Evolutionary conservation across 2,888 invertebrate genomes (phyloP), one percentile per base, ranked within the genome.

Genomic region (Malthinus flaveolus): DNA sequence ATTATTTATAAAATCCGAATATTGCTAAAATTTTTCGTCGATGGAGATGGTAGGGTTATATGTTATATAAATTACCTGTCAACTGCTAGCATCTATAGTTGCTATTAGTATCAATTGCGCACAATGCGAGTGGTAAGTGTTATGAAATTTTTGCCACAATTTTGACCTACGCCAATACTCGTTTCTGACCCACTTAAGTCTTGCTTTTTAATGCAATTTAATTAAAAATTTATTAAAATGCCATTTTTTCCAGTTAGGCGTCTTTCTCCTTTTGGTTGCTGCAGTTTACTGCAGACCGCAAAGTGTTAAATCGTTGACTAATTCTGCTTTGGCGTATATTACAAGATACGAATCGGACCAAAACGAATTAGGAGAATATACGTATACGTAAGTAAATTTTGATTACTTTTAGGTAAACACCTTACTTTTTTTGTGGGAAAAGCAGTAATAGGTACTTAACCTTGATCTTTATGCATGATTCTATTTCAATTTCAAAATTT

Each of bases 51-150:
- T 23, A 13, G 5, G 34, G 13, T 51, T 57, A 57, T 57, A 51
- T 51, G 13, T 51, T 57, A 57, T 57, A 51, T 51, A 39, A 32
- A 51, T 37, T 23, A 44, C 32, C 11, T 32, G 42, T 32, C 44
- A 39, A 31, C 31, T 11, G n/a, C 10, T 23, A 42, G 35, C 36
- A 33, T 51, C 32, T 37, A 51, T 39, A 57, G 57, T 51, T 37
- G 39, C 23, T 47, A 23, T 23, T 23, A 23, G 23, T 47, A 35
- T 37, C 51, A 35, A 35, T 47, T 51, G 51, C 47, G 45, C 57
- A 45, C 50, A 51, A 57, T 57, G 57, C 47, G 35, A 57, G 48
- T 47, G 51, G 57, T 57, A 57, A 57, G 57, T 51, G 49, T 48
- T 52, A 3, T 23, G 23, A 23, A 11, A 13, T 10, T 39, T 39